Conservation (phyloP, 2,113 vertebrate species). For the Martes martes region DNA sequence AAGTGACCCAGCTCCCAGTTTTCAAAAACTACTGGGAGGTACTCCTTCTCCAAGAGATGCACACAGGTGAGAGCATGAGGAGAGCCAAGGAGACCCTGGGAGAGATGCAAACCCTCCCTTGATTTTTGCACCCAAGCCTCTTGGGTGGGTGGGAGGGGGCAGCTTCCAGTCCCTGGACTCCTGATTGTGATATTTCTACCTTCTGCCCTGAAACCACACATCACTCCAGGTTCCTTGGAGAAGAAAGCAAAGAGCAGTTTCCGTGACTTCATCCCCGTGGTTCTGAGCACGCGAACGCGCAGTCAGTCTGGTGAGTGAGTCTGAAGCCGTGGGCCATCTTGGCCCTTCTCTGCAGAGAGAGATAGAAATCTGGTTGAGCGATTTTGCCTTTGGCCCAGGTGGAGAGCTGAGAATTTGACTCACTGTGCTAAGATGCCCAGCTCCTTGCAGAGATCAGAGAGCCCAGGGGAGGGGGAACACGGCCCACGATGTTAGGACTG, state of each 20-base stretch:
- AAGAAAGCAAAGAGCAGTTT: conserved; percentile 90
- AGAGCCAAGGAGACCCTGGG: neutral
- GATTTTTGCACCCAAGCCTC: neutral
- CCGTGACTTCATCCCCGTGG: conserved; percentile 87
- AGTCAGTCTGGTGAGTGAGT: conserved; percentile 86
- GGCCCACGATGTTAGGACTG: neutral
- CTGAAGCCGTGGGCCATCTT: neutral
- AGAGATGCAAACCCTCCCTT: neutral
- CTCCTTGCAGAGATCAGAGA: neutral
- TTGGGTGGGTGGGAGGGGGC: neutral
- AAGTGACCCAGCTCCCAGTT: conserved; percentile 13
- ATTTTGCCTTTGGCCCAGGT: neutral
- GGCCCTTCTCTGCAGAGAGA: neutral
- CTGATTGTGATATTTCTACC: conserved; percentile 47
- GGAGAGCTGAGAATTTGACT: conserved; percentile 20
- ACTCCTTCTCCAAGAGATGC: neutral
- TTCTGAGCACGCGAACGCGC: conserved; percentile 87
- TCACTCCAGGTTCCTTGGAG: conserved; percentile 81
- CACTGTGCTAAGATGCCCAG: neutral
- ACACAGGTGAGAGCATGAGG: neutral
- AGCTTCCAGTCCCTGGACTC: conserved; percentile 19
- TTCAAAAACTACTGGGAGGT: neutral
- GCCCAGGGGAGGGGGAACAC: neutral
- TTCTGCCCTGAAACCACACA: conserved; percentile 18
- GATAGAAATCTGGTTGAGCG: neutral